Evolutionary conservation across 2,888 invertebrate species (phyloP), one percentile per base, ranked within the genome.

Genomic region (Operophtera brumata): DNA sequence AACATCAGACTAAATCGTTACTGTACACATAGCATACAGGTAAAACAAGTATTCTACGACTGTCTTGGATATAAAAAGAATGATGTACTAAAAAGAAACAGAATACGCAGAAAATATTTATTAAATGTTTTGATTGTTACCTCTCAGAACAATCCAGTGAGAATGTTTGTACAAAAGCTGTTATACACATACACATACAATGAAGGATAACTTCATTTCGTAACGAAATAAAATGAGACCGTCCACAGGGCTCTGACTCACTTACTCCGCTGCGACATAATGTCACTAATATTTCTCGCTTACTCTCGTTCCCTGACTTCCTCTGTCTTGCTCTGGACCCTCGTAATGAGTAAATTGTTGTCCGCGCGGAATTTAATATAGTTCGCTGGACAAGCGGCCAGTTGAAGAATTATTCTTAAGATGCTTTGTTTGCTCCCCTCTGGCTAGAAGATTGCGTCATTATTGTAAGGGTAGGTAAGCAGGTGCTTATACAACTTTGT

Each of bases 301-400:
- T 10, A 43, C 34, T 30, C 45, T 34, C 46, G 40, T 48, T 42
- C 42, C 47, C 37, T 25, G 25, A 10, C 34, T 30, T 34, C n/a
- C 13, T 11, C 42, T 25, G 43, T 14, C 52, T 32, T 41, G 39
- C 60, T 47, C 54, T 41, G 10, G 28, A 30, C 10, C 34, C 11
- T 14, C 46, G 47, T 71, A 68, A 73, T 69, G 66, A 69, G 66
- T 55, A 67, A 62, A 73, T 73, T 64, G 69, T 62, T 71, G 67
- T 61, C 61, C 67, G 57, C 58, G 39, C 56, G 70, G 75, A 75
- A 74, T 75, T 70, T 71, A 73, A 75, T 75, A 73, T 67, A 65
- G 56, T 62, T 47, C 51, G 57, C 51, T 48, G 57, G 52, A 57
- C 47, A 47, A 44, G 40, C 47, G 52, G 42, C 5, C 41, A 37